These are phyloP conservation scores for Drosophila austrosaltans DNA, from an alignment of 2,888 invertebrate genomes.

Conservation along the genomic window DNA sequence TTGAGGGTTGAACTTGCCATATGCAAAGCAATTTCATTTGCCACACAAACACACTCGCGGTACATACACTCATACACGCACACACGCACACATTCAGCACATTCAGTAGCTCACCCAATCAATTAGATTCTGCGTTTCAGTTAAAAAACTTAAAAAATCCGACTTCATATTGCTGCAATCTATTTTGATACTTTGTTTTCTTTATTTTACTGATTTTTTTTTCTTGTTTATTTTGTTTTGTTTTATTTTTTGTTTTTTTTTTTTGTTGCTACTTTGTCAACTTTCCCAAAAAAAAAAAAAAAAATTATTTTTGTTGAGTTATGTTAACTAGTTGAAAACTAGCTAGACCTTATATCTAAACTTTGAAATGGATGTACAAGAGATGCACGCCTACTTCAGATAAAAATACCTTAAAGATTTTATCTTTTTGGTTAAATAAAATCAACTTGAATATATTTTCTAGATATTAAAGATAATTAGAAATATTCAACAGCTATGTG, in stretches of 20 bases:
- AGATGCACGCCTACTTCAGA: neutral
- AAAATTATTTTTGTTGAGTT: neutral
- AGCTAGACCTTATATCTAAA: neutral
- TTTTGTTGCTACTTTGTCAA: too few species aligned
- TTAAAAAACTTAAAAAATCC: conserved; percentile 37
- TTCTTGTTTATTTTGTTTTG: neutral
- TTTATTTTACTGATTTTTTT: neutral
- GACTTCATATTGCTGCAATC: neutral
- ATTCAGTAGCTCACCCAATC: conserved; percentile 45
- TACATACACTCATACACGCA: conserved; percentile 2
- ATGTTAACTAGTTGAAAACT: neutral
- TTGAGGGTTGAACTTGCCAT: neutral
- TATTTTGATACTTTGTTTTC: neutral
- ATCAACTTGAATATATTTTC: too few species aligned
- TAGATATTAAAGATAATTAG: too few species aligned
- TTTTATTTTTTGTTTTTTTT: too few species aligned
- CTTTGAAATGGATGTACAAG: neutral
- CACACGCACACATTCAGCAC: neutral
- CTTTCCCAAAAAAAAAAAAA: too few species aligned
- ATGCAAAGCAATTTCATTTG: neutral
- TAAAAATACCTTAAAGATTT: neutral
- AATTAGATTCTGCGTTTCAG: conserved; percentile 18
- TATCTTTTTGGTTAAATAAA: neutral
- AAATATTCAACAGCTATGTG: too few species aligned
- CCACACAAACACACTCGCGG: neutral